Conservation (phyloP, 1,140 invertebrate genomes). For the Apis mellifera region Amel_HAv3.1 CM009932.2:9118001-9118500, state of each 20-base stretch:
- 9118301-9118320: neutral
- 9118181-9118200: neutral
- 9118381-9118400: neutral
- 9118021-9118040: neutral
- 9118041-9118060: neutral
- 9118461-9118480: no score
- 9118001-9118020: slow-evolving; percentile 13
- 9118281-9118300: no score
- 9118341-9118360: neutral
- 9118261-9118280: slow-evolving; percentile 4
- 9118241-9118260: no score
- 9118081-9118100: neutral
- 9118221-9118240: no score
- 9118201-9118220: neutral
- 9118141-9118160: neutral
- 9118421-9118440: slow-evolving; percentile 33
- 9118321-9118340: neutral
- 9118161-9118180: neutral
- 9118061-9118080: neutral
- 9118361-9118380: neutral
- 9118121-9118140: neutral
- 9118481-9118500: slow-evolving; percentile 22
- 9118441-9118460: neutral
- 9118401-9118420: slow-evolving; percentile 6
- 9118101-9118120: slow-evolving; percentile 9